Base-by-base conservation (phyloP, 1,140 invertebrate species). In the Oncopeltus fasciatus region DNA sequence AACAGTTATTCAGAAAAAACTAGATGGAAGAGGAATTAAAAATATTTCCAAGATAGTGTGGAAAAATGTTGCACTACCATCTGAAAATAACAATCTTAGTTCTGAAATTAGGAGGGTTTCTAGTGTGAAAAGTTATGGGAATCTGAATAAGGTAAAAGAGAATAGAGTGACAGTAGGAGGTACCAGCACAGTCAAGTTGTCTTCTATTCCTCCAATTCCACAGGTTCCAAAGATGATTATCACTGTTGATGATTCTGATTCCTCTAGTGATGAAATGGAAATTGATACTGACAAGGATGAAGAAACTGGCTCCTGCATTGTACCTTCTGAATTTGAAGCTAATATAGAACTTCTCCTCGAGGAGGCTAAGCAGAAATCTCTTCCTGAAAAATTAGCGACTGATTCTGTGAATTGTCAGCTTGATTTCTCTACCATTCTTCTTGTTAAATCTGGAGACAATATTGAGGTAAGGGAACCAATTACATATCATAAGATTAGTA, bases 161-260 rank as follows among this genome's bases (percentile, higher is more conserved):
- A 53, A 14, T 27, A 24, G 26, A 2, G 1, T 2, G 3, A 53
- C 5, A 24, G 3, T 53, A 14, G 20, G 26, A 24, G 18, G 21
- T 24, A 18, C 44, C 4, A 4, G 16, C 3, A 53, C 2, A 14
- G 24, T 2, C 12, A 11, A 2, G 2, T 33, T 38, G 5, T n/a
- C 33, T 27, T n/a, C 20, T 27, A 24, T 26, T 2, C 33, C 20
- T 14, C 33, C 56, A 1, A 44, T 20, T 1, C 29, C 61, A 16
- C 61, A 53, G 12, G 56, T 57, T n/a, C 20, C 56, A 18, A 33
- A 57, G 46, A 26, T 62, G n/a, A 62, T 62, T 18, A 62, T 62
- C 28, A 57, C 29, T 31, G 31, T 62, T 14, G 28, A 51, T 28
- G 61, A 62, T 57, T 62, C 61, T 2, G 56, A 57, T 28, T 53